Evolutionary conservation across 2,113 vertebrate genomes (phyloP).

Genomic region (Oreotrochilus melanogaster): DNA sequence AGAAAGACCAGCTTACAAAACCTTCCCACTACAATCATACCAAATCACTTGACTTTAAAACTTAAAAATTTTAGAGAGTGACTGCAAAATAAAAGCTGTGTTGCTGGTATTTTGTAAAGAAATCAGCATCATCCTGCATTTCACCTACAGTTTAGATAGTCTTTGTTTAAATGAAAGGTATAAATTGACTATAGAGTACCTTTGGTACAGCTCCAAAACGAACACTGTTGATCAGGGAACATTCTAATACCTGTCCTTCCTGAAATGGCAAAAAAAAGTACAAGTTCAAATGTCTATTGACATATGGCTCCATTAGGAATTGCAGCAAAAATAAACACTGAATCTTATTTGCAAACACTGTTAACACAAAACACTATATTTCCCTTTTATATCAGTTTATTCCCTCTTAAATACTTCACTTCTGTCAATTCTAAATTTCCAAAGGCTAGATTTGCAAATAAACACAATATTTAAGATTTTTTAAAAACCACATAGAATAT

Average conservation of each 20-base stretch:
- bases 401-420: not conserved
- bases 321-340: not conserved
- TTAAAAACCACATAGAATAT: not conserved
- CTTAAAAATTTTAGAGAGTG: not conserved
- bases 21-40: not conserved
- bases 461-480: not conserved
- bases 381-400: not conserved
- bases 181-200: conserved; percentile 74
- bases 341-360: not conserved
- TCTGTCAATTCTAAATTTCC: not conserved
- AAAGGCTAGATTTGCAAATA: not conserved
- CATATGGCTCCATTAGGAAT: not conserved
- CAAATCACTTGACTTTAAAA: not conserved
- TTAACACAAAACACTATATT: not conserved
- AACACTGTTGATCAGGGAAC: conserved; percentile 97
- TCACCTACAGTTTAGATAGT: not conserved
- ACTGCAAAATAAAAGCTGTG: not conserved
- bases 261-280: conserved; percentile 62
- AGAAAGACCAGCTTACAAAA: not conserved
- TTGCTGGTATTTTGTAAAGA: not conserved
- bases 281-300: not conserved
- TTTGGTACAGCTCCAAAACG: conserved; percentile 89
- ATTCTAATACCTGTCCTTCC: conserved; percentile 98
- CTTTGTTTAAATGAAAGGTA: not conserved
- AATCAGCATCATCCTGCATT: not conserved